These are phyloP conservation scores for Synanthedon andrenaeformis DNA, from an alignment of 2,888 invertebrate genomes.

Conservation along the genomic window DNA sequence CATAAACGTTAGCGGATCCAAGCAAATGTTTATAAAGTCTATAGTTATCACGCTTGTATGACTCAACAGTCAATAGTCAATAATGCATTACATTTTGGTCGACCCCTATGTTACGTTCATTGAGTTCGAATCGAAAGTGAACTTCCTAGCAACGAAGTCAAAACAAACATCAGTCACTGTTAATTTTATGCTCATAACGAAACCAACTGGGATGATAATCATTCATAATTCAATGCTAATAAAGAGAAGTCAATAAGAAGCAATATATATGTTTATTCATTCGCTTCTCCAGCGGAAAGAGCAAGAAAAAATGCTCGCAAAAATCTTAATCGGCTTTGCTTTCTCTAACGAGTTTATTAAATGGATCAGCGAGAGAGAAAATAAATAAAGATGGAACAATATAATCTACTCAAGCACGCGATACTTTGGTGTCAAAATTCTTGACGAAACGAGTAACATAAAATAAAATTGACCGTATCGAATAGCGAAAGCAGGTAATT, in stretches of 20 bases:
- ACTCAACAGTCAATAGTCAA: too few relatives aligned
- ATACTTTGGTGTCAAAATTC: too few relatives aligned
- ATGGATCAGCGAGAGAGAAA: not conserved
- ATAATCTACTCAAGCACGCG: too few relatives aligned
- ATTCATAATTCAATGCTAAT: not conserved
- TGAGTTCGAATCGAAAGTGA: not conserved
- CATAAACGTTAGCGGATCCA: too few relatives aligned
- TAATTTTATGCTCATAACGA: not conserved
- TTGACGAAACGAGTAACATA: not conserved
- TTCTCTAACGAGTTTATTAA: not conserved
- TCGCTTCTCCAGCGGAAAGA: not conserved
- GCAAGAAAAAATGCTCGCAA: not conserved
- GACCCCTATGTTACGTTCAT: not conserved
- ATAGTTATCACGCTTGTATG: too few relatives aligned
- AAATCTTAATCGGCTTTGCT: slow-evolving; percentile 1
- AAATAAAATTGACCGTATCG: too few relatives aligned
- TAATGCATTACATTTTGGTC: not conserved
- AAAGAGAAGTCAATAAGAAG: not conserved
- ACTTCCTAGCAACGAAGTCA: not conserved
- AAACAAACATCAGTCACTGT: not conserved
- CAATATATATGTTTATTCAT: not conserved
- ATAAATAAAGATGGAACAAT: not conserved
- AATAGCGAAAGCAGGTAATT: too few relatives aligned
- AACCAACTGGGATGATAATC: not conserved
- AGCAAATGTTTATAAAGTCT: too few relatives aligned